Conservation (phyloP, 2,888 invertebrate genomes). For the Ditylenchus weischeri region DNA sequence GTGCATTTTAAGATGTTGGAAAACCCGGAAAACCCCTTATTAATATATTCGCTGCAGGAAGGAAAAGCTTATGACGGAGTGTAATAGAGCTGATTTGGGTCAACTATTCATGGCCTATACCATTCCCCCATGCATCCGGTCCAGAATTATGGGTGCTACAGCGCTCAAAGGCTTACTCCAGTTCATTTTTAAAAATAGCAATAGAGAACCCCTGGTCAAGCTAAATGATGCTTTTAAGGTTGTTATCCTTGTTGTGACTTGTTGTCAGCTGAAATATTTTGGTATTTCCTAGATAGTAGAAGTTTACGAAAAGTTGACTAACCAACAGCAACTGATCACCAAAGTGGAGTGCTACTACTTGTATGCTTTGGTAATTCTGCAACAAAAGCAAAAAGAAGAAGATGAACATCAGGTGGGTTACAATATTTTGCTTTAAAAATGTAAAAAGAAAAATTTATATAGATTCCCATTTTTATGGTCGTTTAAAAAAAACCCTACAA, state of each 20-base stretch:
- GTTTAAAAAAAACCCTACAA: no score
- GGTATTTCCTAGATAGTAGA: constrained; percentile 19
- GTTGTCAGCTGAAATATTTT: neutral
- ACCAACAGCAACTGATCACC: constrained; percentile 12
- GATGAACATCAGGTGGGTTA: neutral
- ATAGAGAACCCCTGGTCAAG: constrained; percentile 17
- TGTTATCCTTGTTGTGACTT: no score
- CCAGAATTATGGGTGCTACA: constrained; percentile 8
- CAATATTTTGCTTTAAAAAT: no score
- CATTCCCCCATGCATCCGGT: constrained; percentile 20
- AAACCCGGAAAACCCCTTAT: no score
- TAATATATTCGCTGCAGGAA: constrained; percentile 26
- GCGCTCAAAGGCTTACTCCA: constrained; percentile 20
- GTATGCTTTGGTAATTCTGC: constrained; percentile 18
- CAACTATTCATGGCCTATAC: constrained; percentile 30
- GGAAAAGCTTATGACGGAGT: constrained; percentile 35
- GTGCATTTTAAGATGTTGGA: no score
- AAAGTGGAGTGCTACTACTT: constrained; percentile 24
- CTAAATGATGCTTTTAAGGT: constrained; percentile 25
- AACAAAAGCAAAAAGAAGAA: neutral
- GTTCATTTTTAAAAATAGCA: constrained; percentile 24
- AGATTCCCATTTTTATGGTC: no score
- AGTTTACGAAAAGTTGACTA: constrained; percentile 16
- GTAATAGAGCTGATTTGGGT: constrained; percentile 38
- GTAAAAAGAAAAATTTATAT: no score